Base-by-base conservation (phyloP, 1,140 invertebrate genomes). In the Drosophila micromelanica region DNA sequence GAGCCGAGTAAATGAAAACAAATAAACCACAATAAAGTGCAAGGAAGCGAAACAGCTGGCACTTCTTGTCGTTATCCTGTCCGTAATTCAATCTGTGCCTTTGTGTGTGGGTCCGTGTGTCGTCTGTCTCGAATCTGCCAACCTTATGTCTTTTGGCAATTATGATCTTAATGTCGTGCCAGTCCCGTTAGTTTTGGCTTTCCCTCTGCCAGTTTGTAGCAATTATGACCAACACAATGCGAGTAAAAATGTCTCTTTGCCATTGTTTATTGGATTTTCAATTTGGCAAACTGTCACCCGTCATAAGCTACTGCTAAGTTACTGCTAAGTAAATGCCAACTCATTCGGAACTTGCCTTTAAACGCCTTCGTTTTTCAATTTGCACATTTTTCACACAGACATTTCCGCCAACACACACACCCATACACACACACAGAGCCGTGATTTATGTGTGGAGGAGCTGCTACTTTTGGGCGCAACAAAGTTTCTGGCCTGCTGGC, bases 11-110 rank as follows among this genome's bases (percentile, higher is more conserved):
- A 78, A 82, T 82, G 79, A 82, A 82, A 82, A 74, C 80, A 68
- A 84, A 84, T 82, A 82, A 82, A 84, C 65, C 80, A 79, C 79
- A 84, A 82, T 82, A 75, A 84, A 72, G 71, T 78, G 71, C 71
- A 60, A 68, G 54, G 30, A 40, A 61, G 51, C 65, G 38, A 60
- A 74, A 63, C 79, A 84, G 64, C 68, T 82, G 80, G 51, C 79
- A 74, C 51, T 56, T 9, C 27, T 13, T 30, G 17, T 42, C 17
- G 9, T 35, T 48, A 37, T 30, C 37, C n/a, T 59, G 35, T 15
- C 12, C 17, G 54, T 49, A 51, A 48, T 67, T 73, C 62, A 62
- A 52, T 60, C 32, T 59, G 23, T 68, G 64, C 55, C 20, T 52
- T 30, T 30, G 20, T 23, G 20, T 3, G 20, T 3, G 20, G 32